A percentile compares a stretch with the other conserved stretches of the same genome.
These are phyloP conservation scores for Squalus acanthias DNA, from an alignment of 2,797 vertebrate species.

Conservation along the genomic window DNA sequence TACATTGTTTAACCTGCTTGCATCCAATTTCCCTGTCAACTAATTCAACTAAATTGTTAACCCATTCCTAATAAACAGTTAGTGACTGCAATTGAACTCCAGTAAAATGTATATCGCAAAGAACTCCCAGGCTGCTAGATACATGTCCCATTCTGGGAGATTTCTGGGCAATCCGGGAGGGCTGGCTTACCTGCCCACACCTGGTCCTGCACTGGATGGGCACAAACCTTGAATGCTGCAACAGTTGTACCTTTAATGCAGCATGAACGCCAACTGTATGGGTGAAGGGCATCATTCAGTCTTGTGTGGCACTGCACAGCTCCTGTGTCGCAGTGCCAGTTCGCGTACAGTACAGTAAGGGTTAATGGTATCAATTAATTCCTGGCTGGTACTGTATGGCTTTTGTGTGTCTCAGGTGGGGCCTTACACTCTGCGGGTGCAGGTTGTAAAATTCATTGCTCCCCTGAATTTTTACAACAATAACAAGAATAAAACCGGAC, in stretches of 20 bases:
- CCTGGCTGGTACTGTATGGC: too few relatives aligned
- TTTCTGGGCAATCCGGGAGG: background rate
- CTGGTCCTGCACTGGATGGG: background rate
- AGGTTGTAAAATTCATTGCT: too few relatives aligned
- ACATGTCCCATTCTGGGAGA: background rate
- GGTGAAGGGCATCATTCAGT: background rate
- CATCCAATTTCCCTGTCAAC: background rate
- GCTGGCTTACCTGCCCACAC: background rate
- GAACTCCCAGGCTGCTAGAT: too few relatives aligned
- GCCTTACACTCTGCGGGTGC: too few relatives aligned
- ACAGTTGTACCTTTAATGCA: background rate
- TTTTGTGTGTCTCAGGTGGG: too few relatives aligned
- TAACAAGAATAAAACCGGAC: too few relatives aligned
- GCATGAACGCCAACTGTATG: background rate
- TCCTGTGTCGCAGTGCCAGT: background rate
- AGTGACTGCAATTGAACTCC: too few relatives aligned
- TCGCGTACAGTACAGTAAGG: background rate
- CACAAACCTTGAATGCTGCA: background rate
- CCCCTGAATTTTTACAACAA: too few relatives aligned
- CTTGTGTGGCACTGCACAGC: background rate
- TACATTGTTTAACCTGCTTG: background rate
- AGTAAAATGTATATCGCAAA: too few relatives aligned
- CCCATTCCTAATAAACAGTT: background rate
- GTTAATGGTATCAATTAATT: background rate
- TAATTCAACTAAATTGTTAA: background rate